phyloP scores from a whole-genome alignment of 2,797 vertebrate species.

The Ceyx erithaca region DNA sequence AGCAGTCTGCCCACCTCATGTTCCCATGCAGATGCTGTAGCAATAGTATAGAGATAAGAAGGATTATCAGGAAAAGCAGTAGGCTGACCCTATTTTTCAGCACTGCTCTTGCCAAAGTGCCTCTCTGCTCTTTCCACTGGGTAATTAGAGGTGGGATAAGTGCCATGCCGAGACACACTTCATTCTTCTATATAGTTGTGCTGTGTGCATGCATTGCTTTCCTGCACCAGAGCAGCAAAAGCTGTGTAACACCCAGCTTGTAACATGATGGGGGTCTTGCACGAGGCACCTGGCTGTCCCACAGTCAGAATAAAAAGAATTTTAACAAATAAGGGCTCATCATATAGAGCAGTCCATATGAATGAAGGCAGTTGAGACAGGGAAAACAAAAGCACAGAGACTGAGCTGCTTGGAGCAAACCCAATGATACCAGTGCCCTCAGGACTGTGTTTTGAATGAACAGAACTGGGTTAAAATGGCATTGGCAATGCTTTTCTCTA shows the following conservation, averaged over 20 bases:
- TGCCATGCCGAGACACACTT: not conserved
- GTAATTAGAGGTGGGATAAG: not conserved
- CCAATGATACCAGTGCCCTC: rapidly evolving
- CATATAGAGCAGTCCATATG: not conserved
- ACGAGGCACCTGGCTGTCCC: not conserved
- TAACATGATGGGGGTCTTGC: not conserved
- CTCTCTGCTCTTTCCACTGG: not conserved
- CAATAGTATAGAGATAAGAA: not conserved
- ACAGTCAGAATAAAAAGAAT: not conserved
- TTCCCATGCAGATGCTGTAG: not conserved
- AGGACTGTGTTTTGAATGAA: rapidly evolving
- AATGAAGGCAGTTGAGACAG: not conserved
- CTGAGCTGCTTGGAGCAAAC: not conserved
- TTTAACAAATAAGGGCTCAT: not conserved
- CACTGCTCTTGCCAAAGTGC: not conserved
- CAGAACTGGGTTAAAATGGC: not conserved
- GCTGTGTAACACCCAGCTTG: not conserved
- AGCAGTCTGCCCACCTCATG: not conserved
- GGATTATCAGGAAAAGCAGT: not conserved
- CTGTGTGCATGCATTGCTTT: not conserved
- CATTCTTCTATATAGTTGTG: not conserved
- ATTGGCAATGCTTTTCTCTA: not conserved
- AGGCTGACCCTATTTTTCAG: not conserved
- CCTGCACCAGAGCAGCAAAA: not conserved
- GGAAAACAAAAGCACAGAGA: not conserved